A percentile compares a stretch with the other conserved stretches of the same genome.
phyloP scores from a whole-genome alignment of 2,888 invertebrate species.

The Drosophila prostipennis region DNA sequence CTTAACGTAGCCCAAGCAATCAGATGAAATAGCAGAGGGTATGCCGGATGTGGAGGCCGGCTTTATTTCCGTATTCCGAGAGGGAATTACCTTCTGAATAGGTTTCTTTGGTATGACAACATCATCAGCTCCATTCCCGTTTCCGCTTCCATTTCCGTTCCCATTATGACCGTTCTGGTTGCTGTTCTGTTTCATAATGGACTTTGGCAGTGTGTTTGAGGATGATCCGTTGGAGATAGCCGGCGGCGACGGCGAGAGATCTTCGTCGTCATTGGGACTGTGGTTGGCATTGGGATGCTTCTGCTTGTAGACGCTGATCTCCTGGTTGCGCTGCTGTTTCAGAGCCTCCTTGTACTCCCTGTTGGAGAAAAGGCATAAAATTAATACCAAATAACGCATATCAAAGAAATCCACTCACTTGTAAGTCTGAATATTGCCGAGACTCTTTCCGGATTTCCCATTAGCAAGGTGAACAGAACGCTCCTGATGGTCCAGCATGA shows the following conservation, averaged over 20 bases:
- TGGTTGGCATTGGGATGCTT: conserved; percentile 72
- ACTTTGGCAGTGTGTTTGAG: conserved; percentile 72
- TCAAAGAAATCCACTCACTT: conserved; percentile 60
- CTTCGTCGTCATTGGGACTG: conserved; percentile 74
- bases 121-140: conserved; percentile 73
- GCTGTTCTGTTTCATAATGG: conserved; percentile 79
- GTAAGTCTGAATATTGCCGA: conserved; percentile 84
- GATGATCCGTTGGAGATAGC: conserved; percentile 49
- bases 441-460: conserved; percentile 81
- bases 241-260: conserved; percentile 54
- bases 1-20: conserved; percentile 84
- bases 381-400: too few species aligned
- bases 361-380: neutral
- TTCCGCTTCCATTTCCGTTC: conserved; percentile 53
- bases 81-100: conserved; percentile 92
- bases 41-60: conserved; percentile 31
- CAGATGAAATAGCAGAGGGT: conserved; percentile 41
- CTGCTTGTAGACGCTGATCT: conserved; percentile 88
- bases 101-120: conserved; percentile 86
- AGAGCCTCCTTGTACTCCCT: conserved; percentile 95
- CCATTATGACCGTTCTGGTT: conserved; percentile 54
- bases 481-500: conserved; percentile 77
- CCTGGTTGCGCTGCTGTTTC: conserved; percentile 93
- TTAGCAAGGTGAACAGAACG: conserved; percentile 66
- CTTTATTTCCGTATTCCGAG: conserved; percentile 86